Evolutionary conservation across 2,888 invertebrate species (phyloP), one percentile per base, ranked within the genome.

Genomic region (Agrotis ipsilon): DNA sequence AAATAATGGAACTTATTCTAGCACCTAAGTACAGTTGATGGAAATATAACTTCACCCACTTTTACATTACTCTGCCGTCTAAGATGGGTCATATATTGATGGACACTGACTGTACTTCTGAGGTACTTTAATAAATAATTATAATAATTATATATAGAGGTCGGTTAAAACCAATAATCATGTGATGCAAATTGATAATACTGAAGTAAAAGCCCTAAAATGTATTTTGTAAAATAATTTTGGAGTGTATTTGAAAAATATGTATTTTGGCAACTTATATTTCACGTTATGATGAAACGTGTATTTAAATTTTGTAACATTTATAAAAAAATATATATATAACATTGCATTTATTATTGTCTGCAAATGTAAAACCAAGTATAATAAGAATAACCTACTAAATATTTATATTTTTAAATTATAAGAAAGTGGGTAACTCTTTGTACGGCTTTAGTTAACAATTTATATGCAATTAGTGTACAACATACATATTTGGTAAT

Each of bases 321-420:
- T 11, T 18, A 52, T 2, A 24, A 18, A 24, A 39, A 62, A 75
- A 69, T 57, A 45, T 64, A 64, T 52, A n/a, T 74, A 19, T 66
- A 32, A 55, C 46, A 52, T 63, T 63, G 80, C 67, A 74, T 77
- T 80, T 67, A 77, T 60, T 55, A 67, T 63, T 59, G 48, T 46
- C 54, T 63, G 16, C 48, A 67, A 51, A 5, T 73, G 18, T 45
- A 43, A 32, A 43, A 16, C 16, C 14, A 19, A 59, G 14, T 32
- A 19, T 16, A 55, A 19, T 52, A 39, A 57, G 32, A 52, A 54
- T 54, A 27, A 6, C 39, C 24, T 51, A 52, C 48, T 60, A 32
- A 24, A 46, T 11, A 43, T 39, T 39, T 55, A 54, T 54, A 27
- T 76, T 46, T 67, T 32, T 48, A 9, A 49, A 45, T 39, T 1